Evolutionary conservation across 2,888 invertebrate species (phyloP).

Genomic region (Cerceris rybyensis): DNA sequence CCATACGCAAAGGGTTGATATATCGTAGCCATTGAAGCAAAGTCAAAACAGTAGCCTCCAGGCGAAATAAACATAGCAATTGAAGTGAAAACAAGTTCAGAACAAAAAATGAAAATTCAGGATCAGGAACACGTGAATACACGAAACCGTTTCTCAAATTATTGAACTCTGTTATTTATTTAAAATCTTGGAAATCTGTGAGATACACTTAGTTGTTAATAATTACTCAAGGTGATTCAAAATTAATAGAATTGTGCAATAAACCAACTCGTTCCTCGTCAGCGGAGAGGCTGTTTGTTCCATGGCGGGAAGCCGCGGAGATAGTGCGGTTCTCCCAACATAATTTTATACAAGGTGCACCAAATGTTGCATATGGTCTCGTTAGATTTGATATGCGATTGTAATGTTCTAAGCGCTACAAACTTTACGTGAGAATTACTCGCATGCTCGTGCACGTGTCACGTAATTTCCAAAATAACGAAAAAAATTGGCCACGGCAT

Average conservation of each 20-base stretch:
- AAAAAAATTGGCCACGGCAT: neutral
- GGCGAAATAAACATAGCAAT: no score
- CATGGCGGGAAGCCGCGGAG: slow-evolving; percentile 11
- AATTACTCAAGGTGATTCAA: neutral
- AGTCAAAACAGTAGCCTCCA: no score
- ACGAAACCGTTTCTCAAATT: no score
- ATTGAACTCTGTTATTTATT: no score
- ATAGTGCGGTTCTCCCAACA: slow-evolving; percentile 40
- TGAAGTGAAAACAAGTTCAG: no score
- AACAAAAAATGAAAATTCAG: no score
- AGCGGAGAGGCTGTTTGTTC: slow-evolving; percentile 13
- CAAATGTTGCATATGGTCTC: slow-evolving; percentile 46
- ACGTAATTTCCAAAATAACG: neutral
- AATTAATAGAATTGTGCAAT: slow-evolving; percentile 7
- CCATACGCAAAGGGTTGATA: no score
- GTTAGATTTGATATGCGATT: slow-evolving; percentile 42
- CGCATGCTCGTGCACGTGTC: neutral
- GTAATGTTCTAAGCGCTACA: slow-evolving; percentile 23
- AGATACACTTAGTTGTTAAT: neutral
- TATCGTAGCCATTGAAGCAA: no score
- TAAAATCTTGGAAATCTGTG: neutral
- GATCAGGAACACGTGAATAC: no score
- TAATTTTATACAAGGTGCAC: slow-evolving; percentile 48
- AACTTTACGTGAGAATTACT: slow-evolving; percentile 4
- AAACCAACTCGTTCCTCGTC: neutral